phyloP scores from a whole-genome alignment of 2,113 vertebrate species.

The Rhea americana region DNA sequence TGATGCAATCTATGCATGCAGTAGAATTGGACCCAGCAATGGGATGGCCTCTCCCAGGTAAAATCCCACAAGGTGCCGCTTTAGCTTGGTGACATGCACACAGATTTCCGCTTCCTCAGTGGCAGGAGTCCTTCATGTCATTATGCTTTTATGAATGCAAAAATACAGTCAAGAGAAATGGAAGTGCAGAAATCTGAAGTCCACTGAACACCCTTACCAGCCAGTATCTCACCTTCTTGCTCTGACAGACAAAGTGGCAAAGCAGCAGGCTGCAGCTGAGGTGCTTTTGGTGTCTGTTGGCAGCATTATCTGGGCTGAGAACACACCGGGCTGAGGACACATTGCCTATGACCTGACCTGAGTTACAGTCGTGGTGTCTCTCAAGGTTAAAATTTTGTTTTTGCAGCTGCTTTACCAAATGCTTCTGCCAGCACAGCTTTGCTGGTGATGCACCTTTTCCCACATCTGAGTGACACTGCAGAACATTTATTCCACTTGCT shows the following conservation, averaged over 20 bases:
- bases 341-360: not conserved
- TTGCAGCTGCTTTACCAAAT: not conserved
- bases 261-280: not conserved
- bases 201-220: not conserved
- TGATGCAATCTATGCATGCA: not conserved
- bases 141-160: not conserved
- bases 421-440: not conserved
- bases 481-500: not conserved
- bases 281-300: not conserved
- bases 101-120: not conserved
- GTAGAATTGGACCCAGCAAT: not conserved
- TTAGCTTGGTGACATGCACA: not conserved
- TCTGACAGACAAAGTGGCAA: not conserved
- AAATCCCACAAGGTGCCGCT: not conserved
- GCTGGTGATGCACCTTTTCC: not conserved
- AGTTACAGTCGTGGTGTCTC: not conserved
- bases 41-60: not conserved
- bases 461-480: rapidly evolving
- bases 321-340: not conserved
- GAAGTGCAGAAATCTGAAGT: not conserved
- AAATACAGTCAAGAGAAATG: not conserved
- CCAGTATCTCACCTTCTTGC: not conserved
- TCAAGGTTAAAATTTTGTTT: not conserved
- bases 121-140: not conserved
- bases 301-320: not conserved